phyloP scores from a whole-genome alignment of 2,113 vertebrate species.

The Hippopotamus amphibius region DNA sequence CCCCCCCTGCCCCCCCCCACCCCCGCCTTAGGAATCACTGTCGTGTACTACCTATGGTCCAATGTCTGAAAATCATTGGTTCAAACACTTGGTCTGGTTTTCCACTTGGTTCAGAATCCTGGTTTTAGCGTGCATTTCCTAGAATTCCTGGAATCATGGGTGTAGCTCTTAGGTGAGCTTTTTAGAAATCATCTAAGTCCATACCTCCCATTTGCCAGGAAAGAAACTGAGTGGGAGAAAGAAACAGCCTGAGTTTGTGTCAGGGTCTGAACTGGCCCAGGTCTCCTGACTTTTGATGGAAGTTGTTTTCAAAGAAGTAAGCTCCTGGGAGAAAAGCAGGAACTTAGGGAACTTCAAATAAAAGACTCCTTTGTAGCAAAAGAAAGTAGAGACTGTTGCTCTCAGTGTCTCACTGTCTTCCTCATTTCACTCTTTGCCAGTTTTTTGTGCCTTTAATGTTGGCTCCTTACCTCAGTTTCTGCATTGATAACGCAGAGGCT shows the following conservation, averaged over 20 bases:
- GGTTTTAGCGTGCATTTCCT: background rate
- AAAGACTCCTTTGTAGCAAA: background rate
- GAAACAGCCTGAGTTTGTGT: background rate
- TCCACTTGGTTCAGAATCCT: background rate
- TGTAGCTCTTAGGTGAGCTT: background rate
- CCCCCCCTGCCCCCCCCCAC: too few relatives aligned
- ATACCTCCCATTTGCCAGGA: background rate
- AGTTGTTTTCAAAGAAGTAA: background rate
- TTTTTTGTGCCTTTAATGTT: background rate
- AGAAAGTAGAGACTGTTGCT: background rate
- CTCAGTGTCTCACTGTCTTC: background rate
- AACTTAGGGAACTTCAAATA: background rate
- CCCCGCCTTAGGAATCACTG: background rate
- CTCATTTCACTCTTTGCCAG: background rate
- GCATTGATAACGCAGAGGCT: background rate
- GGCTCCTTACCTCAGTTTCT: background rate
- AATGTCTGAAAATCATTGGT: background rate
- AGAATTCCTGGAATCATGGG: background rate
- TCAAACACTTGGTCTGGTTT: background rate
- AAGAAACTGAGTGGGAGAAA: background rate
- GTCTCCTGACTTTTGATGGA: background rate
- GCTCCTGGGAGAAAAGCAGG: background rate
- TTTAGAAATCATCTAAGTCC: background rate
- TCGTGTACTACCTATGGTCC: background rate
- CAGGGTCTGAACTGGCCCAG: background rate